Conservation (phyloP, 2,797 vertebrate species). For the Tiaroga cobitis region DNA sequence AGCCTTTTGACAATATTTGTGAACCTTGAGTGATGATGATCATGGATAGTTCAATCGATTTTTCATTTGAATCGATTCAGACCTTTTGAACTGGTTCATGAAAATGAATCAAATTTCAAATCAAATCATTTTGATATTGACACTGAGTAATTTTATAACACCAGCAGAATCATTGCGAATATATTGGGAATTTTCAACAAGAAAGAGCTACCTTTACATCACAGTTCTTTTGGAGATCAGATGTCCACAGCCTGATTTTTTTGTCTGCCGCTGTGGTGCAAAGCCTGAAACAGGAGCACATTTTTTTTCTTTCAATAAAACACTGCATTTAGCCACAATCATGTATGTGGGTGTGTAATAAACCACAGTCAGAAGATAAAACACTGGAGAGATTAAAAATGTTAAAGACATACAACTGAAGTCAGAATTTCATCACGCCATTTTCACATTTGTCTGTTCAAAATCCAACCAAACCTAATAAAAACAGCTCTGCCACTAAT, state of each 20-base stretch:
- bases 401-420: slow-evolving; percentile 65
- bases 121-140: neutral
- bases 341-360: slow-evolving; percentile 35
- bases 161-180: neutral
- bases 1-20: neutral
- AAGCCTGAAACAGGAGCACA: slow-evolving; percentile 75
- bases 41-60: neutral
- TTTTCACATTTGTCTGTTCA: slow-evolving; percentile 63
- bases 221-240: slow-evolving; percentile 89
- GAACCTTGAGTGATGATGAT: neutral
- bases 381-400: slow-evolving; percentile 74
- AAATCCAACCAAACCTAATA: slow-evolving; percentile 65
- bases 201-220: slow-evolving; percentile 86
- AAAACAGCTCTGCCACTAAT: slow-evolving; percentile 69
- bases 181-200: neutral
- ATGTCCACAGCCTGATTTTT: slow-evolving; percentile 90
- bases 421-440: slow-evolving; percentile 72
- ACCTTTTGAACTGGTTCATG: neutral
- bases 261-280: slow-evolving; percentile 91
- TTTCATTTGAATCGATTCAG: neutral
- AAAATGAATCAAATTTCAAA: neutral
- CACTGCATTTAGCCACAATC: neutral
- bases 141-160: neutral
- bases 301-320: neutral
- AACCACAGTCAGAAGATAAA: slow-evolving; percentile 52